Evolutionary conservation across 2,113 vertebrate species (phyloP), one percentile per base, ranked within the genome.

Genomic region (Cacatua alba): DNA sequence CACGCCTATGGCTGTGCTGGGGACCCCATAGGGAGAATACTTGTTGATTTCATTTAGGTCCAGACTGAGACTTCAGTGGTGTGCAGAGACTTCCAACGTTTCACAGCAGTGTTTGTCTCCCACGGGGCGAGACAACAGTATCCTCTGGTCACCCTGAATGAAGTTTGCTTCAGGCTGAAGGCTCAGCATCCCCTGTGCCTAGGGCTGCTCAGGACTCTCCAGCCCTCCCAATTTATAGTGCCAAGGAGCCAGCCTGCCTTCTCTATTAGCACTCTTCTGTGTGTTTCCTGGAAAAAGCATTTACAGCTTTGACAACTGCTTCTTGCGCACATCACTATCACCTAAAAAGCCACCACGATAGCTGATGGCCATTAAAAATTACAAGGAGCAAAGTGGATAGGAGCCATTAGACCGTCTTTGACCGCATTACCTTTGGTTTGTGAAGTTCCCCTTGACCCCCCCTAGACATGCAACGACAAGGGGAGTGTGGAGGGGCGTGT

Each of bases 191-290:
- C 51, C 15, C 28, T 2, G 0, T 8, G n/a, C 48, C 37, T 20
- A 23, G 20, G 20, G 31, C 26, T 64, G 28, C 53, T 7, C 69
- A 35, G 69, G 16, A 44, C 12, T 17, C 59, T 49, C 49, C 35
- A 4, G 23, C 12, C 28, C 33, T 10, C 2, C 20, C 52, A 19
- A 1, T 29, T 19, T 29, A 0, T 12, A 28, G 13, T 13, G 9
- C 12, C 21, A 5, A 23, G 20, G 18, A 62, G 25, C 33, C 44
- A 8, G 1, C 2, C 33, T 41, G 63, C 26, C 28, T 59, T 41
- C 51, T n/a, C 33, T 46, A 2, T 19, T 15, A 16, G 33, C 17
- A 6, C 52, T 12, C 26, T 26, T 43, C 29, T 41, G 9, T 7
- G 1, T 0, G 3, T 21, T 65, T 49, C 65, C 43, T 28, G 31